These are phyloP conservation scores for Eidolon dupreanum DNA, from an alignment of 2,797 vertebrate species.

Conservation along the genomic window DNA sequence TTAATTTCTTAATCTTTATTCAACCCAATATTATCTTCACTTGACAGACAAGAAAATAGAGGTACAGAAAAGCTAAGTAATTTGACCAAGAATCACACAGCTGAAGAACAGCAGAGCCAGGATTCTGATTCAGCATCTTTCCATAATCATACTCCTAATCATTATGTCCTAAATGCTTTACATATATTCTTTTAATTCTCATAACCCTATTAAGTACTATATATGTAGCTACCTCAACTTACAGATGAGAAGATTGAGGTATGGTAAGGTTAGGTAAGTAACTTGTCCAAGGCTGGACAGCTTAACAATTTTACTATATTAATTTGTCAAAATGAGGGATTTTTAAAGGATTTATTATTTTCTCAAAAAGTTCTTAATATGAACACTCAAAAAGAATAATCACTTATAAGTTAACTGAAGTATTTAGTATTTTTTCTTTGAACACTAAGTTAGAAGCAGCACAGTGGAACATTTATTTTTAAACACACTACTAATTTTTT, in stretches of 20 bases:
- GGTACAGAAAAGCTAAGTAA: not conserved
- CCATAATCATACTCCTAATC: not conserved
- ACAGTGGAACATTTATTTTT: constrained; percentile 11
- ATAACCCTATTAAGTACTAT: not conserved
- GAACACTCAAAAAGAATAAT: not conserved
- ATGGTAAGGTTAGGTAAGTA: not conserved
- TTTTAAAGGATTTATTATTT: not conserved
- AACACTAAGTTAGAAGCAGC: not conserved
- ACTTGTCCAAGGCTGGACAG: not conserved
- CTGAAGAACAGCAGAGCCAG: not conserved
- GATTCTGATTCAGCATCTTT: not conserved
- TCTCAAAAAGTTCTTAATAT: not conserved
- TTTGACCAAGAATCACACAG: not conserved
- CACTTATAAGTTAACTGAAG: not conserved
- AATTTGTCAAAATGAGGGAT: not conserved
- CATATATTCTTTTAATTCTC: not conserved
- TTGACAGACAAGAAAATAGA: constrained; percentile 15
- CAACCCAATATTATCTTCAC: not conserved
- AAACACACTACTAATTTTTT: not conserved
- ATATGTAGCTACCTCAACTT: not conserved
- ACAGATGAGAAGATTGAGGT: not conserved
- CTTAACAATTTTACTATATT: not conserved
- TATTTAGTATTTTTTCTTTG: constrained; percentile 40
- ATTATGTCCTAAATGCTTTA: not conserved
- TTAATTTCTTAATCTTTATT: constrained; percentile 25